phyloP scores from a whole-genome alignment of 1,140 invertebrate species.

The Matsumurasca onukii region DNA sequence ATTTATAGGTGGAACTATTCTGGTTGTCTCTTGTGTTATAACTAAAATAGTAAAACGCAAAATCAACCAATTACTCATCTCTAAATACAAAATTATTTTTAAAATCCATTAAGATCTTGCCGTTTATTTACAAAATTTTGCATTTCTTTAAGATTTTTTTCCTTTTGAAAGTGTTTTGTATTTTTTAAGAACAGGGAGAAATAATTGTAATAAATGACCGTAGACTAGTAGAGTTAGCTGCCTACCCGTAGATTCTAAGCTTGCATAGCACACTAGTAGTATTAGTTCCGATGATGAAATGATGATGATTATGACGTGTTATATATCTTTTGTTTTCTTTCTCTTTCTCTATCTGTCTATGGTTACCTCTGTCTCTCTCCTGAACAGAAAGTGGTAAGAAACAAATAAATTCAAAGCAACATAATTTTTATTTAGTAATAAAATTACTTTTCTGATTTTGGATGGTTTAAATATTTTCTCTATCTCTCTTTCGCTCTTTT shows the following conservation, averaged over 20 bases:
- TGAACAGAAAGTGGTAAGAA: constrained; percentile 44
- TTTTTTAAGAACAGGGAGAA: no score
- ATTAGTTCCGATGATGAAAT: constrained; percentile 7
- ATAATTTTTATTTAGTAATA: constrained; percentile 15
- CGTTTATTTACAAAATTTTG: no score
- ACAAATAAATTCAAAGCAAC: constrained; percentile 30
- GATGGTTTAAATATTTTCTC: constrained; percentile 15
- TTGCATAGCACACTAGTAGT: constrained; percentile 21
- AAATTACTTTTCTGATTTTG: constrained; percentile 26
- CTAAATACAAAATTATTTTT: no score
- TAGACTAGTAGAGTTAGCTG: not conserved
- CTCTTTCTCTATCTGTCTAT: constrained; percentile 38
- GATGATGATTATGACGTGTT: constrained; percentile 19
- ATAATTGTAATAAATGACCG: not conserved
- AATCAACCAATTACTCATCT: no score
- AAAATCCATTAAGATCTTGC: no score
- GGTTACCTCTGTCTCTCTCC: constrained; percentile 38
- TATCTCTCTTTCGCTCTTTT: not conserved
- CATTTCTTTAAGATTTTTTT: no score
- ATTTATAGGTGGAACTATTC: no score
- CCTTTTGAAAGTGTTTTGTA: no score
- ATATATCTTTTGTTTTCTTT: constrained; percentile 33
- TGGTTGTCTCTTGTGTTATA: no score
- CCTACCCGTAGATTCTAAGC: not conserved
- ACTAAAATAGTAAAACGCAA: no score